Conservation (phyloP, 2,888 invertebrate species). For the Crocallis elinguaria region DNA sequence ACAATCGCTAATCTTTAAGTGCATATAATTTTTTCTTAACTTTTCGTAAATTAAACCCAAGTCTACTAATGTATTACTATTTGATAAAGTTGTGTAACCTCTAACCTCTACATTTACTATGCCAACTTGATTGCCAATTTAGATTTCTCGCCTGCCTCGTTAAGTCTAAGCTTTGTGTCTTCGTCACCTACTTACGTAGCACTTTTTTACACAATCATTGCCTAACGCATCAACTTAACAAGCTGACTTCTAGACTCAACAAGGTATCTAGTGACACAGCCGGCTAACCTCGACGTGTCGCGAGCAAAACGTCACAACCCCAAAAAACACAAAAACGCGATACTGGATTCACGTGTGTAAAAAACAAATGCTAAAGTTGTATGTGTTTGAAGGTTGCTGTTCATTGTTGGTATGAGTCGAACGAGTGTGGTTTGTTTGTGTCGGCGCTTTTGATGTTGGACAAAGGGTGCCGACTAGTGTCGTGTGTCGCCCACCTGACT, state of each 20-base stretch:
- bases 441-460: constrained; percentile 76
- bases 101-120: too few species aligned
- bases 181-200: constrained; percentile 37
- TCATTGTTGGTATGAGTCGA: constrained; percentile 37
- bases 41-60: too few species aligned
- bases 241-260: constrained; percentile 72
- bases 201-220: constrained; percentile 55
- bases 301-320: constrained; percentile 39
- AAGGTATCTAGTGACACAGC: constrained; percentile 72
- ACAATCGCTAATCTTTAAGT: too few species aligned
- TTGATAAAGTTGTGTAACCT: too few species aligned
- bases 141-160: constrained; percentile 1
- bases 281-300: constrained; percentile 39
- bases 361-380: constrained; percentile 27
- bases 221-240: constrained; percentile 57
- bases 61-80: too few species aligned
- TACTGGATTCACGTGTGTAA: constrained; percentile 4
- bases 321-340: constrained; percentile 13
- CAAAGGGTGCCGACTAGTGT: constrained; percentile 80
- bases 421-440: constrained; percentile 58
- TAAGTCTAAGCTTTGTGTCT: background rate
- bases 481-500: constrained; percentile 81
- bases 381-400: constrained; percentile 29
- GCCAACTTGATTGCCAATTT: too few species aligned
- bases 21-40: too few species aligned